phyloP scores from a whole-genome alignment of 1,140 invertebrate species.

The Diplogasteroides magnus region DNA sequence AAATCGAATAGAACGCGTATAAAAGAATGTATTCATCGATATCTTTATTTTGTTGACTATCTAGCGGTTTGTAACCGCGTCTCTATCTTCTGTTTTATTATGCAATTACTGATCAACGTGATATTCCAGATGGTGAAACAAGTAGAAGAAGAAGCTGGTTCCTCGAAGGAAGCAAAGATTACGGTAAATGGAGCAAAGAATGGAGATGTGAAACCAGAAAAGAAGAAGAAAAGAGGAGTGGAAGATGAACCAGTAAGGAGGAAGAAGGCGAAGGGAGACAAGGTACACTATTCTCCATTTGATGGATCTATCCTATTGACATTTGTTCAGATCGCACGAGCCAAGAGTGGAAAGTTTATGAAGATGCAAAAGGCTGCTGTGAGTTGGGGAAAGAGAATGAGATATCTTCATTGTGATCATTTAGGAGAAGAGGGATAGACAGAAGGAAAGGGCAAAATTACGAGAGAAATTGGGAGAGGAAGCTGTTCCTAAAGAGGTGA shows the following conservation, averaged over 20 bases:
- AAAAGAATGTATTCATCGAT: too few relatives aligned
- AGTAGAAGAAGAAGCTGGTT: too few relatives aligned
- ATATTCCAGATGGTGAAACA: too few relatives aligned
- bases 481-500: slow-evolving; percentile 63
- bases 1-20: too few relatives aligned
- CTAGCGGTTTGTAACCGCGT: too few relatives aligned
- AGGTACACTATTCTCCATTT: too few relatives aligned
- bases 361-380: neutral
- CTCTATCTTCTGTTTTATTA: too few relatives aligned
- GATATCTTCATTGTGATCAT: slow-evolving; percentile 11
- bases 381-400: too few relatives aligned
- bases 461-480: slow-evolving; percentile 50
- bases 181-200: too few relatives aligned
- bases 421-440: slow-evolving; percentile 49
- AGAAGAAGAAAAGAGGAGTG: neutral
- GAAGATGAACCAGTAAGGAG: neutral
- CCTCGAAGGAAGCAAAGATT: neutral
- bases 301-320: neutral
- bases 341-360: neutral
- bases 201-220: too few relatives aligned
- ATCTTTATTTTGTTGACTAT: too few relatives aligned
- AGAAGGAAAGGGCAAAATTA: slow-evolving; percentile 43
- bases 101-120: too few relatives aligned
- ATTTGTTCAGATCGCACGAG: neutral
- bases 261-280: neutral